Percentiles rank a stretch among this genome's conserved stretches.
These are phyloP conservation scores for Tricholaema leucomelas DNA, from an alignment of 2,113 vertebrate species.

Conservation along the genomic window DNA sequence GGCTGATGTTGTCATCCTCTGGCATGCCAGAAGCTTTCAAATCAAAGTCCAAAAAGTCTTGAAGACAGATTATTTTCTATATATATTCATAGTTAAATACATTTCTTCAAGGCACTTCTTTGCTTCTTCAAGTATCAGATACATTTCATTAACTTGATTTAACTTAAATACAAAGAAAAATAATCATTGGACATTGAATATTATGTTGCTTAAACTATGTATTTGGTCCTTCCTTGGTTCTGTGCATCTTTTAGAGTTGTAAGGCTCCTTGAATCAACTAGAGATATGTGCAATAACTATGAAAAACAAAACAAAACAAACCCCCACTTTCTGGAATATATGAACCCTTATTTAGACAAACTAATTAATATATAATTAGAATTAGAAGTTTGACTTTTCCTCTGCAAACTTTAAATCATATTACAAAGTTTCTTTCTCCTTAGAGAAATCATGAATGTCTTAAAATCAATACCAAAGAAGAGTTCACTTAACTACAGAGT, in stretches of 20 bases:
- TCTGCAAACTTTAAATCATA: background rate
- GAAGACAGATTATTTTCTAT: background rate
- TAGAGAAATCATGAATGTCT: background rate
- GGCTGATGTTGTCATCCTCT: background rate
- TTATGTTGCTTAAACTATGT: background rate
- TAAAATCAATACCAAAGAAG: constrained; percentile 1
- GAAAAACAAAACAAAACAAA: too few species aligned
- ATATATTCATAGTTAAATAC: background rate
- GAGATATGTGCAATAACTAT: background rate
- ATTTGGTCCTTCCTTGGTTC: background rate
- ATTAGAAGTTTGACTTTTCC: background rate
- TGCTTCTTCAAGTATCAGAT: background rate
- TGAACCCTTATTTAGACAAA: background rate
- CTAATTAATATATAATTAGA: background rate
- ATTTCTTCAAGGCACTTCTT: background rate
- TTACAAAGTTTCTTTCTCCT: background rate
- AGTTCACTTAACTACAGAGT: background rate
- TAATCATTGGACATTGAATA: background rate
- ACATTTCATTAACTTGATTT: background rate
- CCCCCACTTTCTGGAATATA: background rate
- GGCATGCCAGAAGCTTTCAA: background rate
- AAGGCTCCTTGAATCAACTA: background rate
- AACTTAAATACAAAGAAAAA: background rate
- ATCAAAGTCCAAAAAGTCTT: background rate
- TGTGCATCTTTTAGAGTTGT: background rate